Percentiles rank a stretch among this genome's conserved stretches.
Conservation (phyloP, 2,113 vertebrate genomes). For the Colinus virginianus region DNA sequence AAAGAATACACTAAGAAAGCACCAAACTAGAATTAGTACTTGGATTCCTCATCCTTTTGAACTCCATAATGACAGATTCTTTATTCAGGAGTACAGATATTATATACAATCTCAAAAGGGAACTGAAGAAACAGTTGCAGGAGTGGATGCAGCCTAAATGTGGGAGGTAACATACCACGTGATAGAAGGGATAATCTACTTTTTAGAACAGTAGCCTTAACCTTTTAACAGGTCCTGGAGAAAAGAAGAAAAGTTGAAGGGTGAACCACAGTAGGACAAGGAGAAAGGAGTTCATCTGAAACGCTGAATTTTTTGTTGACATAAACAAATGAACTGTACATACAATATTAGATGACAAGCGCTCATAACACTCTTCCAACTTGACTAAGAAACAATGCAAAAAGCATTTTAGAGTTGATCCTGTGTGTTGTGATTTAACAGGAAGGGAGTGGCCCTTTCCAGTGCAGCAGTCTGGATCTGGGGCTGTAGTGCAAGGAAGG, state of each 20-base stretch:
- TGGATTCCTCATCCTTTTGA: neutral
- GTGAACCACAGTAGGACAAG: neutral
- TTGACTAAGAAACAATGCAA: neutral
- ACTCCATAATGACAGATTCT: neutral
- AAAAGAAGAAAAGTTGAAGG: neutral
- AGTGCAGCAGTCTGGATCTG: neutral
- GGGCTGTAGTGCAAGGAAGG: neutral
- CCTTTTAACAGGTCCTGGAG: neutral
- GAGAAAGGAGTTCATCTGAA: neutral
- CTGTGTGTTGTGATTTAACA: neutral
- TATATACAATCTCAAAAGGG: neutral
- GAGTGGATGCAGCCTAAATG: neutral
- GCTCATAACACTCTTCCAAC: neutral
- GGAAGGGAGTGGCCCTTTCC: constrained; percentile 41
- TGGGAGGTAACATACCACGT: neutral
- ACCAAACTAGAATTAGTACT: neutral
- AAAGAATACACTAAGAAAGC: neutral
- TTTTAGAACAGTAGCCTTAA: neutral
- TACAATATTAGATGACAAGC: neutral
- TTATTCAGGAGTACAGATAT: neutral
- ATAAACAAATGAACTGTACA: neutral
- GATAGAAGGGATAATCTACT: neutral
- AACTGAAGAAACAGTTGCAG: neutral
- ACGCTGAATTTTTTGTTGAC: neutral
- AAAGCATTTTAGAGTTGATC: neutral